Evolutionary conservation across 2,888 invertebrate genomes (phyloP), one percentile per base, ranked within the genome.

Genomic region (Drosophila quinaria): DNA sequence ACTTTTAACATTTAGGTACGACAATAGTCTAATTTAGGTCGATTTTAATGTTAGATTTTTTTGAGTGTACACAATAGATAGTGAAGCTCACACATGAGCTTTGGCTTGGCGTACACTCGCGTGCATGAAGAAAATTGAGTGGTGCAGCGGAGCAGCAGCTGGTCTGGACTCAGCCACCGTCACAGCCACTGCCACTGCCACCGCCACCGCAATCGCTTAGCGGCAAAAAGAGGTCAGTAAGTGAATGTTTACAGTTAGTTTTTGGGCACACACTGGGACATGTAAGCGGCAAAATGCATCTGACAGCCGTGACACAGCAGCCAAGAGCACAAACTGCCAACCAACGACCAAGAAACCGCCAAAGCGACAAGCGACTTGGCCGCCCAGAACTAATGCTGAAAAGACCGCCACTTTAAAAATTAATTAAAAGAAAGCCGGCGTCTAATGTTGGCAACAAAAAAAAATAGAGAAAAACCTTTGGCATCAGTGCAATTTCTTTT

Each of bases 161-260:
- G 37, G 37, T 37, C 37, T 22, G 22, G 22, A 22, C 22, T 22
- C 22, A 22, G 22, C 22, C 22, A 22, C n/a, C n/a, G n/a, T n/a
- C n/a, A n/a, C n/a, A n/a, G 62, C 62, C 42, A 51, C 47, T 15
- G 56, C 39, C 31, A 58, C 59, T 19, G n/a, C 54, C 15, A 22
- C 42, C 1, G n/a, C 39, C 19, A 51, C 55, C 5, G 51, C 25
- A 50, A 60, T 62, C 63, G 17, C 62, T 56, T 61, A 55, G 59
- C 68, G 58, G 73, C 69, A 60, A 63, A 89, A 86, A 86, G 80
- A 82, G 86, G 90, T 86, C 88, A 84, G 83, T 80, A 82, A 86
- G 88, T 89, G 90, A 88, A 86, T 80, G 80, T 88, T 76, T 88
- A 88, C 87, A 79, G 86, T 89, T 88, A 86, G 90, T 74, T 88